A percentile compares a stretch with the other conserved stretches of the same genome.
phyloP scores from a whole-genome alignment of 2,797 vertebrate genomes.

The Malurus leucopterus region DNA sequence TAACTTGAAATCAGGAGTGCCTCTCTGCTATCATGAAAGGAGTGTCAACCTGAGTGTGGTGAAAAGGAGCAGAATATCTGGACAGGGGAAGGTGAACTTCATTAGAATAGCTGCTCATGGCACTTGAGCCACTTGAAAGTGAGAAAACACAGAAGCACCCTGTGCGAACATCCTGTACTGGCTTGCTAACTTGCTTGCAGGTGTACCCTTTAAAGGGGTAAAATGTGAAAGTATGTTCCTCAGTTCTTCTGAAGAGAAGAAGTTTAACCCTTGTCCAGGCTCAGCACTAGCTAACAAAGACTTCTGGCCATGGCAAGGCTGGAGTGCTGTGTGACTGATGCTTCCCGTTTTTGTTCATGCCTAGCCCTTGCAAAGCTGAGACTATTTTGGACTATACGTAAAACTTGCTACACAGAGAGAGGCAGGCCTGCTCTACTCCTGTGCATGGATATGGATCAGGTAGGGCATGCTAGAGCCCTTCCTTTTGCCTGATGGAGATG shows the following conservation, averaged over 20 bases:
- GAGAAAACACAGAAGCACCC: neutral
- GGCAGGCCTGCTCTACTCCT: neutral
- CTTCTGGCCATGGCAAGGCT: neutral
- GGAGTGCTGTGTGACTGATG: neutral
- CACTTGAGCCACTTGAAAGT: neutral
- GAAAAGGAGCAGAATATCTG: neutral
- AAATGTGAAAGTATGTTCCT: neutral
- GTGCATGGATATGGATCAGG: accelerated
- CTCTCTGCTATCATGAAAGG: neutral
- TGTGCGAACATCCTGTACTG: neutral
- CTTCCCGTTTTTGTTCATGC: neutral
- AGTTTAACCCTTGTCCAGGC: neutral
- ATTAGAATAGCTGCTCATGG: neutral
- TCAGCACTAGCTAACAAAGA: neutral
- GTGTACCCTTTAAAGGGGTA: neutral
- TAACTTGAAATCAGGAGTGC: neutral
- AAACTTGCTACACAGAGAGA: neutral
- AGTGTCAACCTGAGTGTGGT: neutral
- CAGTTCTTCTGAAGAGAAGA: neutral
- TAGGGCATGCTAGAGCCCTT: neutral
- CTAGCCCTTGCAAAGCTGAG: neutral
- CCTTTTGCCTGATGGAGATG: neutral
- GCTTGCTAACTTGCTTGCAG: neutral
- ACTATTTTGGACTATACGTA: neutral
- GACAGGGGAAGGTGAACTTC: neutral